Base-by-base conservation (phyloP, 2,113 vertebrate genomes). In the Tragelaphus strepsiceros region DNA sequence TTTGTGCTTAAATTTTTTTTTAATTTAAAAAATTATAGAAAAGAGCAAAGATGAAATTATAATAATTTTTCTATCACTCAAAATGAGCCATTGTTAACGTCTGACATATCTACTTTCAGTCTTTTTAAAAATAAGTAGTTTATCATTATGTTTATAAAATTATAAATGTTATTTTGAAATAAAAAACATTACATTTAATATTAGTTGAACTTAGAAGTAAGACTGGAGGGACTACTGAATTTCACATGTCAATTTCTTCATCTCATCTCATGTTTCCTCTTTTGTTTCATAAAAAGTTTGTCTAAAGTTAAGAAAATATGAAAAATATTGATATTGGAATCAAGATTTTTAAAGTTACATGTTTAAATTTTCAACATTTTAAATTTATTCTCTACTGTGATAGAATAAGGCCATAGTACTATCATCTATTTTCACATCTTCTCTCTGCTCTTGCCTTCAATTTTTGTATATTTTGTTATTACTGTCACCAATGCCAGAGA, bases 321-420 rank as follows among this genome's bases (percentile, higher is more conserved):
- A 83, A 94, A 97, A 74, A 94, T 54, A 86, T 15, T 54, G 4
- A 89, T 92, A 32, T 64, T 86, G 49, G 59, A 84, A 82, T 96
- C 3, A 95, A 77, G 13, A 62, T 46, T 46, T 93, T 92, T 62
- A 61, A 96, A 94, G 91, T 80, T 56, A 26, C 13, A 8, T 35
- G 13, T 85, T 94, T 97, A 89, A 89, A 96, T 92, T 90, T 96
- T 86, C 35, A 92, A 59, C 17, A 83, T 87, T 92, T 89, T 59
- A 64, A 80, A 74, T 74, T 80, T 88, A 54, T 35, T 93, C 49
- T 30, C n/a, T 84, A 28, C 24, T 67, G 6, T 87, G 82, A 85
- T 91, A 88, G 84, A 90, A 61, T 64, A 87, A n/a, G 17, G 4
- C 7, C 26, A 28, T 49, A 74, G 19, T 22, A 67, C 6, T 13